Evolutionary conservation across 2,113 vertebrate species (phyloP).

Genomic region (Brachyhypopomus gauderio): DNA sequence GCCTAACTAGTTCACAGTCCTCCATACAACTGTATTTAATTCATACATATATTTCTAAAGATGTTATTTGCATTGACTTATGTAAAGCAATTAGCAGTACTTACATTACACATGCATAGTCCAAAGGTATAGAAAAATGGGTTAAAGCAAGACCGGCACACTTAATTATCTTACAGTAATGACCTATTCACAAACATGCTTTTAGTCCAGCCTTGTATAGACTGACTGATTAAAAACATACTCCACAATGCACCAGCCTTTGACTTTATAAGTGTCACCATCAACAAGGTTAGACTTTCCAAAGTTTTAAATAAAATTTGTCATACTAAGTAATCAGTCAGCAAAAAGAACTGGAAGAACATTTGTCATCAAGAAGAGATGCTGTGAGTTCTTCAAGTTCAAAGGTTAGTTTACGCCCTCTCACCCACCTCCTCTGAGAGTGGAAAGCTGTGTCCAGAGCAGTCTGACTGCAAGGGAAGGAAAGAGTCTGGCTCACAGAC

Average conservation of each 20-base stretch:
- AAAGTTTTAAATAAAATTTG: background rate
- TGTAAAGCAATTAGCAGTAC: background rate
- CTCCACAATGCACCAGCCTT: background rate
- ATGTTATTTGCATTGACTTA: background rate
- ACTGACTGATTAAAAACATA: background rate
- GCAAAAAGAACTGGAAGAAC: background rate
- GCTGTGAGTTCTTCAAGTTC: conserved; percentile 17
- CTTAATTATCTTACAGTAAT: background rate
- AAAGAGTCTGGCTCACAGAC: conserved; percentile 59
- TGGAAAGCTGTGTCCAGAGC: conserved; percentile 92
- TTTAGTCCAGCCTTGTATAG: background rate
- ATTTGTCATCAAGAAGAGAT: background rate
- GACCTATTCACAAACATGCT: background rate
- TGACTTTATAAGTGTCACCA: conserved; percentile 1
- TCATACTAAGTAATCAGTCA: background rate
- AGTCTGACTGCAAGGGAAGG: conserved; percentile 92
- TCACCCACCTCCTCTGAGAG: conserved; percentile 92
- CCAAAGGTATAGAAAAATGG: background rate
- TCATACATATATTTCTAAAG: background rate
- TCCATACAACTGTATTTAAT: background rate
- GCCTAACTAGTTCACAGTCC: too few relatives aligned
- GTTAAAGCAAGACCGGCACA: background rate
- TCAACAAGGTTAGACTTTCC: background rate
- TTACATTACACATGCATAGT: background rate
- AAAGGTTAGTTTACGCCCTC: conserved; percentile 47